Evolutionary conservation across 2,113 vertebrate species (phyloP).

Genomic region (Macaca nemestrina): DNA sequence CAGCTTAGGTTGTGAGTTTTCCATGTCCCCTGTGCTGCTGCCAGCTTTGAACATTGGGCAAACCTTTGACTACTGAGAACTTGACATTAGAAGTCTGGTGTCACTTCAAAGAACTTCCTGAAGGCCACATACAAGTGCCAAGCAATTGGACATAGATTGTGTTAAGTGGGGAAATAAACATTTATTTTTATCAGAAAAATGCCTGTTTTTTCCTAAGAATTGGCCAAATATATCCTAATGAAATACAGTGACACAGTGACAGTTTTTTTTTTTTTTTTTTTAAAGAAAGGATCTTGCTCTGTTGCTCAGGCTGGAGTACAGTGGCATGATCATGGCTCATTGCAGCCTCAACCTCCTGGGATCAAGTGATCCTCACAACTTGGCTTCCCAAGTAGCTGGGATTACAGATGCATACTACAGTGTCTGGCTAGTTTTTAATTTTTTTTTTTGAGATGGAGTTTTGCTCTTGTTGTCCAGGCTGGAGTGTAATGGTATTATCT

Average conservation of each 20-base stretch:
- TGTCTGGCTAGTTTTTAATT: too few species aligned
- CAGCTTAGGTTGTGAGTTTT: neutral
- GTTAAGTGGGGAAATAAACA: neutral
- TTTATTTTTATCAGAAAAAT: neutral
- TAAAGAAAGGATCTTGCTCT: neutral
- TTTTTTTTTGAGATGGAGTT: too few species aligned
- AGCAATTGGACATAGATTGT: too few species aligned
- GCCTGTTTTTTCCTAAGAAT: neutral
- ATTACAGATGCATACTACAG: too few species aligned
- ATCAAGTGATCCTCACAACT: too few species aligned
- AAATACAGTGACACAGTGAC: neutral
- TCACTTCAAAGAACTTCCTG: neutral
- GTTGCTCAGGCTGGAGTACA: too few species aligned
- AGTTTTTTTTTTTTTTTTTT: neutral
- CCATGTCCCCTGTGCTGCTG: neutral
- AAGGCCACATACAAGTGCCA: neutral
- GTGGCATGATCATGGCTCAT: too few species aligned
- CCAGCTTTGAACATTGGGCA: neutral
- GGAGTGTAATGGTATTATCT: too few species aligned
- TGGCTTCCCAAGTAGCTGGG: too few species aligned
- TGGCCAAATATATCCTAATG: neutral
- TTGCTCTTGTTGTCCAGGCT: too few species aligned
- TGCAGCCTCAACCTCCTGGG: too few species aligned
- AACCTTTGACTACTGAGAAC: neutral
- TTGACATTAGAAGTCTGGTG: neutral